Percentiles rank a stretch among this genome's conserved stretches.
Evolutionary conservation across 2,113 vertebrate species (phyloP).

Genomic region (Capreolus pygargus): DNA sequence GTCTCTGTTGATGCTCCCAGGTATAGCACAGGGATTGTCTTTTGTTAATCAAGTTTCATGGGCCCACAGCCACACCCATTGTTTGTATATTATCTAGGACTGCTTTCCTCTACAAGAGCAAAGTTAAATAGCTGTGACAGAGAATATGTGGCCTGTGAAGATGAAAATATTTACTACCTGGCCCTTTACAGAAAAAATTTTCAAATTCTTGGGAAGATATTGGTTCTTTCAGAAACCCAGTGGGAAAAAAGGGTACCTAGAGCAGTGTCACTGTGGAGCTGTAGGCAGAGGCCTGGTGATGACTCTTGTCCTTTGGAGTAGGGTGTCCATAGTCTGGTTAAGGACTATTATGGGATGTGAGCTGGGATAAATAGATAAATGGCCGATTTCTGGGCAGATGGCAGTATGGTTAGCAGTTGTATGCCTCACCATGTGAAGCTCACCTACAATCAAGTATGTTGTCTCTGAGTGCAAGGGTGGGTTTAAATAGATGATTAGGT

Average conservation of each 20-base stretch:
- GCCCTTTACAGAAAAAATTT: neutral
- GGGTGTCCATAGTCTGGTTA: neutral
- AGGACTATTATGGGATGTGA: neutral
- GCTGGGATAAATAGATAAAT: neutral
- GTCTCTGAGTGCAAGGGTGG: neutral
- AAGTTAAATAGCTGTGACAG: neutral
- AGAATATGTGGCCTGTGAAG: neutral
- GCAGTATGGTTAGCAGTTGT: neutral
- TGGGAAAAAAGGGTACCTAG: neutral
- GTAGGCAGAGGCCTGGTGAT: neutral
- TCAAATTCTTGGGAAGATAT: neutral
- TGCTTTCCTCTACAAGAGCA: neutral
- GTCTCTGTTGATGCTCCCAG: neutral
- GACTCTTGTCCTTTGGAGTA: neutral
- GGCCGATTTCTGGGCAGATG: neutral
- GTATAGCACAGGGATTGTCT: neutral
- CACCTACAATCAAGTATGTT: rapidly evolving
- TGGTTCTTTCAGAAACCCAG: neutral
- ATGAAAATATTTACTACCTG: neutral
- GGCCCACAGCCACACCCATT: neutral
- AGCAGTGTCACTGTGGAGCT: neutral
- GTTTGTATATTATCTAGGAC: neutral
- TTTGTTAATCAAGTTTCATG: neutral
- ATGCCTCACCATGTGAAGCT: neutral
- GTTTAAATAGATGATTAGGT: neutral